Evolutionary conservation across 1,140 invertebrate species (phyloP), one percentile per base, ranked within the genome.

Genomic region (Drosophila ercepeae): DNA sequence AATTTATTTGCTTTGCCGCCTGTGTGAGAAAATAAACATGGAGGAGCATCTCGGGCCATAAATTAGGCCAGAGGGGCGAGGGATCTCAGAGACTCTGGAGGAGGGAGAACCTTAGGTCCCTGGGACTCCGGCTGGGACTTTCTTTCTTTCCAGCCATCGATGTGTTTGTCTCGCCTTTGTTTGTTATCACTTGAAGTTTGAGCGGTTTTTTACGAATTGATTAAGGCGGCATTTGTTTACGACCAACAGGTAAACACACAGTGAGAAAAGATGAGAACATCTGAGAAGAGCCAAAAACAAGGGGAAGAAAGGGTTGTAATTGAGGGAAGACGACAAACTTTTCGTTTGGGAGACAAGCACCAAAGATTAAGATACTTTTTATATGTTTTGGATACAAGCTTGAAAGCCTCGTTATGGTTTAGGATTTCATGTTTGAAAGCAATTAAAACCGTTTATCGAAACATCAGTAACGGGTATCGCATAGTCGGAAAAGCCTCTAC

Each of bases 11-110:
- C 64, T 75, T 84, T 86, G 60, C 72, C 72, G 76, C 68, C 65
- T 84, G 59, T 76, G 76, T 84, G 81, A 84, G 81, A 84, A 84
- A 86, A 84, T 69, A 84, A 84, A 86, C 81, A 84, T 21, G 36
- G 16, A 49, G 50, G 72, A 67, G n/a, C n/a, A n/a, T 46, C 70
- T 21, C 32, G 25, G 59, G 5, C 60, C 59, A 32, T 34, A 63
- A 63, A 59, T 42, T 21, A 21, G 29, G 7, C 23, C 6, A 25
- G 29, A 29, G 41, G 46, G 36, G 29, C 9, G 39, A 42, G 16
- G 25, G 44, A 41, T 8, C 27, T 9, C 0, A 53, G n/a, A 27
- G 48, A 59, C 11, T 32, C 44, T 45, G 42, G 29, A 14, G 41
- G 27, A 16, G 27, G 41, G 34, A 32, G 39, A 49, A 29, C 59